Evolutionary conservation across 1,140 invertebrate genomes (phyloP).

Genomic region (Nasonia giraulti): DNA sequence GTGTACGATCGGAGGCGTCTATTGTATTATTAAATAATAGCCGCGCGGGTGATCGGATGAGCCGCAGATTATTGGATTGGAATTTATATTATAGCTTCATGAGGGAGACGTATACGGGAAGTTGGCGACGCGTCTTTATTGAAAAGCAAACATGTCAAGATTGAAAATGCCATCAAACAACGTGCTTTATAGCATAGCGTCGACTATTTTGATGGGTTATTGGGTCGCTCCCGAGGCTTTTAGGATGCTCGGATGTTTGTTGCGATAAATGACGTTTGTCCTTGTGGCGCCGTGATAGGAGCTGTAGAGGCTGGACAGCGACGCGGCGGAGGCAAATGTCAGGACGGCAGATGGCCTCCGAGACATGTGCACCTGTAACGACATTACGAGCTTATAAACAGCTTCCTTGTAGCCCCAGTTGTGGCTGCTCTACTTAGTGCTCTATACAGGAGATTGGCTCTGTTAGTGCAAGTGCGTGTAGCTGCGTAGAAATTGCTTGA

Average conservation of each 20-base stretch:
- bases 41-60: background rate
- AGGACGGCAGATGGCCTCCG: background rate
- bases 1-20: background rate
- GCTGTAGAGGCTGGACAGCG: background rate
- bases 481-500: background rate
- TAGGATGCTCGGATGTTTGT: background rate
- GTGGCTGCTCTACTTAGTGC: background rate
- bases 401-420: background rate
- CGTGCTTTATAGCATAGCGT: background rate
- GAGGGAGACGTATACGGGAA: background rate
- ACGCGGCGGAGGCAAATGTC: background rate
- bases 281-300: background rate
- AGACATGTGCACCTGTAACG: background rate
- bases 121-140: background rate
- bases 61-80: background rate
- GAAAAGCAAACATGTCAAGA: background rate
- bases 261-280: background rate
- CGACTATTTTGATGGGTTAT: background rate
- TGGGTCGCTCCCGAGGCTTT: background rate
- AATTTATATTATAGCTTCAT: background rate
- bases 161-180: background rate
- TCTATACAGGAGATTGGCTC: background rate
- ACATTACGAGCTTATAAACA: conserved; percentile 16
- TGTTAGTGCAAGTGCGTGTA: background rate
- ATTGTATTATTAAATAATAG: background rate